phyloP scores from a whole-genome alignment of 2,113 vertebrate genomes.

The Diphyllodes magnificus region DNA sequence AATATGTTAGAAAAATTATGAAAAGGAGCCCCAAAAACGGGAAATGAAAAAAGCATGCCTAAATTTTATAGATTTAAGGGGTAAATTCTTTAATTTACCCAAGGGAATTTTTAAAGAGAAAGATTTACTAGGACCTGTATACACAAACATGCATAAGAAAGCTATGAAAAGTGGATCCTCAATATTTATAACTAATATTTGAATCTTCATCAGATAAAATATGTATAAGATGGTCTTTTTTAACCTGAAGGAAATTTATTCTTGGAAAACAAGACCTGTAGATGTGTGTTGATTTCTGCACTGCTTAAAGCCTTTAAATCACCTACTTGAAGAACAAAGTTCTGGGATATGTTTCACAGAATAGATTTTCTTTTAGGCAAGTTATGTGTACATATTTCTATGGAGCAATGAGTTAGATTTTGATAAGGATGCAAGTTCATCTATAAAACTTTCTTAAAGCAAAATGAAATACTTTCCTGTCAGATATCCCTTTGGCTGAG shows the following conservation, averaged over 20 bases:
- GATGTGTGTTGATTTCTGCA: neutral
- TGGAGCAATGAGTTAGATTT: neutral
- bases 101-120: neutral
- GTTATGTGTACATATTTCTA: neutral
- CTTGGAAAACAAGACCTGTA: neutral
- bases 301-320: neutral
- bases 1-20: neutral
- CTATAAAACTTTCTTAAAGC: neutral
- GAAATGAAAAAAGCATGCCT: neutral
- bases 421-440: rapidly evolving
- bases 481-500: neutral
- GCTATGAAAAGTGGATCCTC: neutral
- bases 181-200: neutral
- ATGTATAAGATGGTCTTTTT: neutral
- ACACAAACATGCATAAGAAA: neutral
- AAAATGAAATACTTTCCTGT: neutral
- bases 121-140: neutral
- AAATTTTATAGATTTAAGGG: neutral
- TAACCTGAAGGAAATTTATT: neutral
- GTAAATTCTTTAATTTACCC: neutral
- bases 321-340: neutral
- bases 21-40: rapidly evolving
- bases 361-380: neutral
- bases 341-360: neutral
- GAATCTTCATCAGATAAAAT: neutral